phyloP scores from a whole-genome alignment of 2,888 invertebrate genomes.

The Gnatocerus cornutus region DNA sequence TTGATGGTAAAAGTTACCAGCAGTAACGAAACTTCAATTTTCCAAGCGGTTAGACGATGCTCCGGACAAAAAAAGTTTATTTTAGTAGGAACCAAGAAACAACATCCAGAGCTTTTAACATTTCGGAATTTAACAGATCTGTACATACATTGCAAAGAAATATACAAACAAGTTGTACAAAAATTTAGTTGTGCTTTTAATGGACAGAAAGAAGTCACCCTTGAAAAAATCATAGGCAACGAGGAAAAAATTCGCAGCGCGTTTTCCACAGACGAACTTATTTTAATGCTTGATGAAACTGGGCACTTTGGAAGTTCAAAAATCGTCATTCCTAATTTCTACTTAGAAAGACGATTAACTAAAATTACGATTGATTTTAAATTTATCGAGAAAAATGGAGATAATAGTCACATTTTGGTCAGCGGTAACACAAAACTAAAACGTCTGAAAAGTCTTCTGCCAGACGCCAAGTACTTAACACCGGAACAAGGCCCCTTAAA shows the following conservation, averaged over 20 bases:
- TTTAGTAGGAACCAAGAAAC: neutral
- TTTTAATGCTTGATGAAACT: neutral
- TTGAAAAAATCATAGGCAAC: neutral
- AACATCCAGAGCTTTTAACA: neutral
- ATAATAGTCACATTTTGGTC: neutral
- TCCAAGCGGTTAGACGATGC: neutral
- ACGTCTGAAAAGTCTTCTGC: neutral
- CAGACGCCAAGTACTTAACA: neutral
- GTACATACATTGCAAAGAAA: neutral
- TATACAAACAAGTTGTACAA: neutral
- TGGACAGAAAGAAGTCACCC: neutral
- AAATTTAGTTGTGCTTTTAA: neutral
- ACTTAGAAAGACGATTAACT: neutral
- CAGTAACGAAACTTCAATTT: neutral
- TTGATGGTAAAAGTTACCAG: neutral
- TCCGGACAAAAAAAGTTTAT: neutral
- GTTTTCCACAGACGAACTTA: neutral
- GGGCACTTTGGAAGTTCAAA: neutral
- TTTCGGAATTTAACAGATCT: conserved; percentile 1
- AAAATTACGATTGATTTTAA: neutral
- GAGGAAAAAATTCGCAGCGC: neutral
- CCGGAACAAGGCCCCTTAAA: too few relatives aligned
- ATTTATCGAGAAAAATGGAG: neutral
- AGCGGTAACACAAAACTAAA: conserved; percentile 1
- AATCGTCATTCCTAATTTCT: neutral